Conservation (phyloP, 2,888 invertebrate species). For the Andrena praecox region DNA sequence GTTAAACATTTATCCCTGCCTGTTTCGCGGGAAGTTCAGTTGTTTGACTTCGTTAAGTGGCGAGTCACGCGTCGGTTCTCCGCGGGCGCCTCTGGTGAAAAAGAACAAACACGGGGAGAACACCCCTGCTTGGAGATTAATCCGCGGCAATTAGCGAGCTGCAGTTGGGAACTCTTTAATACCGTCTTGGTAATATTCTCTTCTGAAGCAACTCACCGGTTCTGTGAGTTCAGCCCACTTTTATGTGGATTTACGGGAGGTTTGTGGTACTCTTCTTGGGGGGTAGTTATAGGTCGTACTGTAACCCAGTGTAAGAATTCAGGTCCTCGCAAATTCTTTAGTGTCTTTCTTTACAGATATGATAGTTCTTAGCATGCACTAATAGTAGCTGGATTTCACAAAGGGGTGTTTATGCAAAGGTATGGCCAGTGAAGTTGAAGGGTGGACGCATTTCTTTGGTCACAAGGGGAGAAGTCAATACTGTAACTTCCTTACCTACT, state of each 20-base stretch:
- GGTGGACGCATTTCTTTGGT: not conserved
- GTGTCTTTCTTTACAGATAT: too few relatives aligned
- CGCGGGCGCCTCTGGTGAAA: slow-evolving; percentile 13
- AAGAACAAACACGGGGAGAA: not conserved
- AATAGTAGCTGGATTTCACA: too few relatives aligned
- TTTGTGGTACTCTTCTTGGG: too few relatives aligned
- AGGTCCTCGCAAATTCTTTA: too few relatives aligned
- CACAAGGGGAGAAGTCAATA: slow-evolving; percentile 7
- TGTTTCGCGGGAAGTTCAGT: slow-evolving; percentile 19
- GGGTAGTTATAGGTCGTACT: too few relatives aligned
- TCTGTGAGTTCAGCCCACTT: not conserved
- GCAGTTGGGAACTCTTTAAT: not conserved
- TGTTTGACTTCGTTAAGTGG: slow-evolving; percentile 54
- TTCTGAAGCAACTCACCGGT: not conserved
- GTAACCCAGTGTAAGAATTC: too few relatives aligned
- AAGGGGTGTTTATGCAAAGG: too few relatives aligned
- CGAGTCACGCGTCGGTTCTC: slow-evolving; percentile 16
- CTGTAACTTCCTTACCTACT: slow-evolving; percentile 27
- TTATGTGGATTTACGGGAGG: too few relatives aligned
- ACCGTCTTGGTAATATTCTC: not conserved
- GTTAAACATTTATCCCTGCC: slow-evolving; percentile 31
- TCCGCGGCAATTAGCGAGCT: slow-evolving; percentile 14
- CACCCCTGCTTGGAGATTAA: not conserved
- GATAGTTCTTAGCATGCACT: too few relatives aligned
- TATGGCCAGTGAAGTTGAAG: too few relatives aligned